Percentiles rank a stretch among this genome's conserved stretches.
phyloP scores from a whole-genome alignment of 2,888 invertebrate species.

The Leptura quadrifasciata region DNA sequence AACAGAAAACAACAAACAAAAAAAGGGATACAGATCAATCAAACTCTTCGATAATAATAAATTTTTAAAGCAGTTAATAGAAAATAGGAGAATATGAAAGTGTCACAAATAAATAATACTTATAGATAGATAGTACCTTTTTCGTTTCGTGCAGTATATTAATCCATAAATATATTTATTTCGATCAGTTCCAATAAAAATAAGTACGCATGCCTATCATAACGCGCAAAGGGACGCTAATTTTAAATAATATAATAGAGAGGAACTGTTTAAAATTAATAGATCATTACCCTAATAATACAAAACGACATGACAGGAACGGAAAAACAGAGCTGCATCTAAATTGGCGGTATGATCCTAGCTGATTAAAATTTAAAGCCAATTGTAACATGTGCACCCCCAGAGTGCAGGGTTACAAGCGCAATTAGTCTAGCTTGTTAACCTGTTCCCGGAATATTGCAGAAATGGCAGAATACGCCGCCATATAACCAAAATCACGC shows the following conservation, averaged over 20 bases:
- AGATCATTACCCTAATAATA: not conserved
- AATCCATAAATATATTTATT: too few species aligned
- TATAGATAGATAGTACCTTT: too few species aligned
- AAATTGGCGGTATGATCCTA: not conserved
- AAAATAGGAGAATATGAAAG: too few species aligned
- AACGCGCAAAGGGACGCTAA: not conserved
- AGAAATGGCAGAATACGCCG: constrained; percentile 11
- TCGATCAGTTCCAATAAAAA: not conserved
- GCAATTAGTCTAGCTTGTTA: constrained; percentile 43
- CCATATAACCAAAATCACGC: constrained; percentile 25
- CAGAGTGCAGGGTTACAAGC: constrained; percentile 12
- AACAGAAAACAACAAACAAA: too few species aligned
- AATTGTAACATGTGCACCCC: constrained; percentile 28
- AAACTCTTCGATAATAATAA: too few species aligned
- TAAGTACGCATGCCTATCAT: not conserved
- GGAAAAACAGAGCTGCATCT: constrained; percentile 14
- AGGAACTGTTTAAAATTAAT: not conserved
- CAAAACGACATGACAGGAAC: not conserved
- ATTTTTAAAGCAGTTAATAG: too few species aligned
- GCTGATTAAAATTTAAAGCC: constrained; percentile 31
- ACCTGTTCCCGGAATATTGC: constrained; percentile 13
- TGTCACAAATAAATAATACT: too few species aligned
- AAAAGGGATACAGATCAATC: too few species aligned
- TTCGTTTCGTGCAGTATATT: too few species aligned
- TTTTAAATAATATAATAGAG: not conserved